Percentiles rank a stretch among this genome's conserved stretches.
phyloP scores from a whole-genome alignment of 2,113 vertebrate species.

The Macaca fascicularis region DNA sequence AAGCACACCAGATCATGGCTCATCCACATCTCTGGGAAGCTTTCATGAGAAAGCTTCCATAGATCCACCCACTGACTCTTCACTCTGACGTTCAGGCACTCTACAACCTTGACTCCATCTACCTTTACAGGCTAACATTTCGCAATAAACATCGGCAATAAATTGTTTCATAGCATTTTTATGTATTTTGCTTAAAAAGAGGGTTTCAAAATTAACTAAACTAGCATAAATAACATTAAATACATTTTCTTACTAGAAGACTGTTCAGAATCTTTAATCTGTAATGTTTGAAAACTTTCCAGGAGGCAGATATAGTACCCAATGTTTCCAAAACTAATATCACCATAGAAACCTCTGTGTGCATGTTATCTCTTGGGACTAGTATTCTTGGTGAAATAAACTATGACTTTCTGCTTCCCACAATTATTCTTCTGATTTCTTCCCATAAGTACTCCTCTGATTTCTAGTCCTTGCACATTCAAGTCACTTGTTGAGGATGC shows the following conservation, averaged over 20 bases:
- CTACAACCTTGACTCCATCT: not conserved
- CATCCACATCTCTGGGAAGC: not conserved
- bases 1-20: not conserved
- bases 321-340: slow-evolving; percentile 27
- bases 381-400: slow-evolving; percentile 7
- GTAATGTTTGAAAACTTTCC: not conserved
- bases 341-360: not conserved
- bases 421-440: not conserved
- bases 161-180: not conserved
- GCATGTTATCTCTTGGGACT: not conserved
- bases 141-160: not conserved
- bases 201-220: not conserved
- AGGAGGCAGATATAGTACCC: not conserved
- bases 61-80: not conserved
- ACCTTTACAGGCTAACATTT: not conserved
- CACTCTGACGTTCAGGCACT: not conserved
- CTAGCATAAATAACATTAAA: not conserved
- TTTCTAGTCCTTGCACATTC: not conserved
- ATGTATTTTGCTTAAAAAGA: not conserved
- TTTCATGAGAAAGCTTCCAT: not conserved
- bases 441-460: not conserved
- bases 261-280: not conserved
- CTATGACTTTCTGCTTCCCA: not conserved
- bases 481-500: not conserved
- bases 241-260: not conserved